A percentile compares a stretch with the other conserved stretches of the same genome.
Evolutionary conservation across 64 coral and sea anemone species (phyloP).

Genomic region (Porites australiensis): DNA sequence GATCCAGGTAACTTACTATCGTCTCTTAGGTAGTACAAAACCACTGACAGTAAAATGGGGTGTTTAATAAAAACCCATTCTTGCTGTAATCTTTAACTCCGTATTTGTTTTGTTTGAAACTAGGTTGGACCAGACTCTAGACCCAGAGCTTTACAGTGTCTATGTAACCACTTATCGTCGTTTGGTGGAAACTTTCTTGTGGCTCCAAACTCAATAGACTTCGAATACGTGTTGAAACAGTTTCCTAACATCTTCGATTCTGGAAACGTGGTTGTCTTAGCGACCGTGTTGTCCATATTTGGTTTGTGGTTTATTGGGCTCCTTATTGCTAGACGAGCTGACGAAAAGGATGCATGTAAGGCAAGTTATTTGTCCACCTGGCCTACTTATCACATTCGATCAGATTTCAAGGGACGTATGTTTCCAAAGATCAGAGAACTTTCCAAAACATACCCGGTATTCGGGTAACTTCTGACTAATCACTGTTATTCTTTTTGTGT

Average conservation of each 20-base stretch:
- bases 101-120: not conserved
- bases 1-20: no score
- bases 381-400: no score
- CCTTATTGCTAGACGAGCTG: conserved; percentile 71
- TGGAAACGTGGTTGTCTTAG: conserved; percentile 83
- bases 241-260: conserved; percentile 76
- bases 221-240: conserved; percentile 75
- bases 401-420: no score
- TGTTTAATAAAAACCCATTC: no score
- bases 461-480: not conserved
- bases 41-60: no score
- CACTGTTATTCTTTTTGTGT: not conserved
- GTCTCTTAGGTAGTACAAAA: no score
- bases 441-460: no score
- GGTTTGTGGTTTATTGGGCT: conserved; percentile 78
- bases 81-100: not conserved
- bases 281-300: conserved; percentile 70
- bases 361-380: not conserved
- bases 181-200: conserved; percentile 96
- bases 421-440: no score
- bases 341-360: conserved; percentile 79
- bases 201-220: conserved; percentile 91
- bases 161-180: conserved; percentile 85
- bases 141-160: conserved; percentile 58
- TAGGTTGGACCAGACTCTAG: conserved; percentile 76